A percentile compares a stretch with the other conserved stretches of the same genome.
These are phyloP conservation scores for Tyto alba DNA, from an alignment of 2,113 vertebrate genomes.

Conservation along the genomic window DNA sequence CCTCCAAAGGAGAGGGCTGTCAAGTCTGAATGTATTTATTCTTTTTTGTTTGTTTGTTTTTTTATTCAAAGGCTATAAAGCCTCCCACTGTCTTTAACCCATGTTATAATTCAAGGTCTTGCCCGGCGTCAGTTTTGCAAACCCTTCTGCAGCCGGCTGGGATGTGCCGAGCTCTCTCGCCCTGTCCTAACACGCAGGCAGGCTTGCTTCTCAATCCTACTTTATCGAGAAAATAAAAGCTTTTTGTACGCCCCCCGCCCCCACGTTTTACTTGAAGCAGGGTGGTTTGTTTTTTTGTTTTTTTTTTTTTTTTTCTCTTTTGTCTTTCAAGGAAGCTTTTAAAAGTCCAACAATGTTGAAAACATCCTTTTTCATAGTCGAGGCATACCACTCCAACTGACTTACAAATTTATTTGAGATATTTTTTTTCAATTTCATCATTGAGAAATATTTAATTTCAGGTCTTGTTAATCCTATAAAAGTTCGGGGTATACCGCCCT, in stretches of 20 bases:
- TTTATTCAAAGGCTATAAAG: neutral
- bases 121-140: neutral
- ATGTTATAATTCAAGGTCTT: fast-evolving
- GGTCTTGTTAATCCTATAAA: neutral
- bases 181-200: fast-evolving
- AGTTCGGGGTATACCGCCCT: fast-evolving
- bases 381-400: neutral
- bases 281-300: too few species aligned
- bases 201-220: neutral
- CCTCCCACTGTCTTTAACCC: fast-evolving
- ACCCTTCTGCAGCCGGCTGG: neutral
- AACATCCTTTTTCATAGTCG: fast-evolving
- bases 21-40: neutral
- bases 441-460: too few species aligned
- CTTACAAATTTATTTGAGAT: too few species aligned
- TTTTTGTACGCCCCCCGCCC: fast-evolving
- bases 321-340: neutral
- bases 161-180: neutral
- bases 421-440: neutral
- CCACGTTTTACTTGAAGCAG: neutral
- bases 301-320: neutral
- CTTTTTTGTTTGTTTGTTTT: fast-evolving
- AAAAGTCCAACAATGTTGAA: neutral
- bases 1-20: too few species aligned
- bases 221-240: too few species aligned